Percentiles rank a stretch among this genome's conserved stretches.
Evolutionary conservation across 2,113 vertebrate genomes (phyloP).

Genomic region (Rhinopomastus cyanomelas): DNA sequence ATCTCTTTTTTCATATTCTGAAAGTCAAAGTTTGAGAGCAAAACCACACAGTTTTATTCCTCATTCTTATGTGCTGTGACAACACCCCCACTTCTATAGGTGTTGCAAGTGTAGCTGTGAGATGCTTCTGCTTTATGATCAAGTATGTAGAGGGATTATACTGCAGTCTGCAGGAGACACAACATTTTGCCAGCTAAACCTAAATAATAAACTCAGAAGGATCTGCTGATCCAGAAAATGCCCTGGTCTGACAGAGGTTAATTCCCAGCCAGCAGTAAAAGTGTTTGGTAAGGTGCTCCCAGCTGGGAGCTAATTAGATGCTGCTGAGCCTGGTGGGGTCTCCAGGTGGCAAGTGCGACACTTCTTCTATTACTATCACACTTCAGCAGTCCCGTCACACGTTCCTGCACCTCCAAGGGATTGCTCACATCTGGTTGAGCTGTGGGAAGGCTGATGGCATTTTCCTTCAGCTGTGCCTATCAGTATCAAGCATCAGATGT

Average conservation of each 20-base stretch:
- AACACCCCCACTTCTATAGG: background rate
- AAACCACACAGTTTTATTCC: background rate
- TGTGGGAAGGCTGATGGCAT: background rate
- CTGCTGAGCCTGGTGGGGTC: background rate
- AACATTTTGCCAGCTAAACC: background rate
- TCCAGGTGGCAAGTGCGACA: background rate
- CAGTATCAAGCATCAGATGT: background rate
- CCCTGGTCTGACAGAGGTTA: background rate
- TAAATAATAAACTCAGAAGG: background rate
- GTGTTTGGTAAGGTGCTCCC: background rate
- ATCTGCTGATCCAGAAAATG: background rate
- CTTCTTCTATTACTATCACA: background rate
- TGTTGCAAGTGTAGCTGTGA: background rate
- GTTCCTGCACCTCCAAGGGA: background rate
- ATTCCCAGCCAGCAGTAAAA: slow-evolving; percentile 4
- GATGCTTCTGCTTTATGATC: background rate
- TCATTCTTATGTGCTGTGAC: background rate
- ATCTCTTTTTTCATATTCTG: background rate
- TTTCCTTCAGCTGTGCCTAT: background rate
- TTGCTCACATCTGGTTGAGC: slow-evolving; percentile 12
- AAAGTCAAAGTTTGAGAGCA: background rate
- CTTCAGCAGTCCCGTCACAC: background rate
- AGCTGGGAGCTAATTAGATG: slow-evolving; percentile 11
- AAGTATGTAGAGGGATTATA: background rate
- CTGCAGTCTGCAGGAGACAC: background rate